phyloP scores from a whole-genome alignment of 2,888 invertebrate species.

The Nomada goodeniana region DNA sequence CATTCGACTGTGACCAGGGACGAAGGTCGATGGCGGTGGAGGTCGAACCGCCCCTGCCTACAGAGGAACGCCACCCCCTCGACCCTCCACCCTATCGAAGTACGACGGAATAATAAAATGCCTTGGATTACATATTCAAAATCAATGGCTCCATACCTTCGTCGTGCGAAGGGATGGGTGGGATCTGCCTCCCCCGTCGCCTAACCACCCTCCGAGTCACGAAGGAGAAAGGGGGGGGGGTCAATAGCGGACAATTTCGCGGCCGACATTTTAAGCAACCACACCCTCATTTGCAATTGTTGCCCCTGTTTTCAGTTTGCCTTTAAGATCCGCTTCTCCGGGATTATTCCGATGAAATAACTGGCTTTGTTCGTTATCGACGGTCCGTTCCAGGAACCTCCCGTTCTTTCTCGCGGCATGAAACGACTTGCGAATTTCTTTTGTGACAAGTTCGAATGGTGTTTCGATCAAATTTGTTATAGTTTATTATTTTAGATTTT shows the following conservation, averaged over 20 bases:
- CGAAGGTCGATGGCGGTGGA: constrained; percentile 75
- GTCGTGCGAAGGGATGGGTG: constrained; percentile 74
- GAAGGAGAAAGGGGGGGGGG: constrained; percentile 23
- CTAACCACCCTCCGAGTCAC: neutral
- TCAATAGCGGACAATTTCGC: constrained; percentile 60
- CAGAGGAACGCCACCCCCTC: constrained; percentile 55
- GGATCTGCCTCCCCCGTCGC: constrained; percentile 65
- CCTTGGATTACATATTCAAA: constrained; percentile 83
- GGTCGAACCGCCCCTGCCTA: constrained; percentile 72
- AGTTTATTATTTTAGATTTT: too few species aligned
- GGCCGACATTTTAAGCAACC: constrained; percentile 76
- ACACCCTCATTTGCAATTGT: constrained; percentile 67
- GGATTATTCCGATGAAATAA: constrained; percentile 37
- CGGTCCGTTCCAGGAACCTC: neutral
- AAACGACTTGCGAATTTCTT: neutral
- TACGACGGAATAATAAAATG: constrained; percentile 83
- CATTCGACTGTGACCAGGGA: constrained; percentile 66
- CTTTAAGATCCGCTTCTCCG: constrained; percentile 33
- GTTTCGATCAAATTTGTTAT: too few species aligned
- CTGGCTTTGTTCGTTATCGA: constrained; percentile 29
- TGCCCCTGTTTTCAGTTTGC: constrained; percentile 48
- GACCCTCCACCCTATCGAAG: constrained; percentile 49
- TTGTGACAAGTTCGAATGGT: too few species aligned
- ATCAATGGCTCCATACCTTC: constrained; percentile 81
- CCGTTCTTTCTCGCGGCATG: neutral